phyloP scores from a whole-genome alignment of 2,113 vertebrate species.

The Mormoops blainvillei region DNA sequence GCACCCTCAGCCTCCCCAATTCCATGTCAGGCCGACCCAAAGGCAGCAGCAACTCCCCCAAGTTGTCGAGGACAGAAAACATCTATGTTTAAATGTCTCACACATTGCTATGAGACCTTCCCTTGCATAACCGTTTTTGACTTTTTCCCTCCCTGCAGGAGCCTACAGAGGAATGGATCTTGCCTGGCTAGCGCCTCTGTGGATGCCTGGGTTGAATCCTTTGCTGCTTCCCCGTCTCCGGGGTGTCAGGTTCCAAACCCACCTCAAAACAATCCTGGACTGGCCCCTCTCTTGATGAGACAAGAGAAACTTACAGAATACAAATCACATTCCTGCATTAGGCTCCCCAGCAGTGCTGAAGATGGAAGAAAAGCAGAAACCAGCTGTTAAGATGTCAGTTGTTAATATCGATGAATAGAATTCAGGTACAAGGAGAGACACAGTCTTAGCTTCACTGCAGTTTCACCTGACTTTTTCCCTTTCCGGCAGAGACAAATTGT shows the following conservation, averaged over 20 bases:
- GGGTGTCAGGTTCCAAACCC: conserved; percentile 39
- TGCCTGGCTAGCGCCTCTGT: not conserved
- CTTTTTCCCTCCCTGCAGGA: not conserved
- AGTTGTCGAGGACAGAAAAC: not conserved
- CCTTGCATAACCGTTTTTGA: not conserved
- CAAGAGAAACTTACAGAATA: conserved; percentile 22
- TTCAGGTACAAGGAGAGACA: conserved; percentile 23
- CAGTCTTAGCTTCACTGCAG: conserved; percentile 31
- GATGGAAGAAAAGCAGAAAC: conserved; percentile 50
- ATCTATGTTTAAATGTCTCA: conserved; percentile 49
- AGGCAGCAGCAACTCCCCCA: not conserved
- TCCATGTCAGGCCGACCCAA: conserved; percentile 49
- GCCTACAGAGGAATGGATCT: not conserved
- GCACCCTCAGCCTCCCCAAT: conserved; percentile 37
- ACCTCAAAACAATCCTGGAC: conserved; percentile 26
- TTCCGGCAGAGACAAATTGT: conserved; percentile 29
- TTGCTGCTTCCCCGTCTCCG: not conserved
- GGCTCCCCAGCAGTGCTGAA: not conserved
- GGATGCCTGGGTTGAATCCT: conserved; percentile 19
- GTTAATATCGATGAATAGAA: conserved; percentile 48
- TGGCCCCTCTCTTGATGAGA: conserved; percentile 51
- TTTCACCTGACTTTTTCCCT: not conserved
- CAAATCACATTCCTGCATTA: conserved; percentile 17
- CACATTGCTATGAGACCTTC: not conserved
- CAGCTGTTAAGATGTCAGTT: conserved; percentile 34